Evolutionary conservation across 1,140 invertebrate species (phyloP).

Genomic region (Hypothenemus hampei): DNA sequence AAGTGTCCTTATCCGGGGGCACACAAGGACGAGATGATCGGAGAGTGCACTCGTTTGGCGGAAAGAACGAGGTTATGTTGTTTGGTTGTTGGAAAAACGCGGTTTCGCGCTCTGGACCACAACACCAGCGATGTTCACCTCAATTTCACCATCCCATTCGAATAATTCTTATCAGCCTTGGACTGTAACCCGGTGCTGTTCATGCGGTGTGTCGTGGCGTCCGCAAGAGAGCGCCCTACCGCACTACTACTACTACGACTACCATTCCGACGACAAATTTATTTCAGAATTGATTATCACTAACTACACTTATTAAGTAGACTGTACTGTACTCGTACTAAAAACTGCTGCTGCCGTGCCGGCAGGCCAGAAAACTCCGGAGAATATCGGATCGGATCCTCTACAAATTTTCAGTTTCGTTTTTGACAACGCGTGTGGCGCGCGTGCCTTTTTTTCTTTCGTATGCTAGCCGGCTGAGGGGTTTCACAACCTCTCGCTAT

Average conservation of each 20-base stretch:
- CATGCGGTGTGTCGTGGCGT: slow-evolving; percentile 16
- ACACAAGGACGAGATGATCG: slow-evolving; percentile 21
- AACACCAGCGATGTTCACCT: too few relatives aligned
- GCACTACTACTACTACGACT: slow-evolving; percentile 38
- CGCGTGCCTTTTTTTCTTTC: slow-evolving; percentile 31
- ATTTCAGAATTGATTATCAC: slow-evolving; percentile 42
- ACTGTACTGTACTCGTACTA: too few relatives aligned
- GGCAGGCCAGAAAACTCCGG: too few relatives aligned
- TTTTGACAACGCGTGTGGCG: slow-evolving; percentile 21
- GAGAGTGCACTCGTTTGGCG: neutral
- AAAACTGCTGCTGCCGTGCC: too few relatives aligned
- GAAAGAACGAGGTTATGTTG: slow-evolving; percentile 36
- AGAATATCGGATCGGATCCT: slow-evolving; percentile 14
- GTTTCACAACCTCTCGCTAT: slow-evolving; percentile 37
- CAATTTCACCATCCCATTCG: too few relatives aligned
- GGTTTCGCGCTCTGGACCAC: slow-evolving; percentile 17
- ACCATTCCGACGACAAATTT: slow-evolving; percentile 44
- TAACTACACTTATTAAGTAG: too few relatives aligned
- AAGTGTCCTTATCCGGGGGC: too few relatives aligned
- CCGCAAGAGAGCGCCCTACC: slow-evolving; percentile 40
- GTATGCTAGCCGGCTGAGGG: slow-evolving; percentile 32
- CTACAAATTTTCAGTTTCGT: neutral
- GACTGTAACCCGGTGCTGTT: slow-evolving; percentile 40
- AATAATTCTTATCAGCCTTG: slow-evolving; percentile 43
- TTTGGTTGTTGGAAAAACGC: slow-evolving; percentile 23